Base-by-base conservation (phyloP, 1,140 invertebrate genomes). In the Charaxes varanes region DNA sequence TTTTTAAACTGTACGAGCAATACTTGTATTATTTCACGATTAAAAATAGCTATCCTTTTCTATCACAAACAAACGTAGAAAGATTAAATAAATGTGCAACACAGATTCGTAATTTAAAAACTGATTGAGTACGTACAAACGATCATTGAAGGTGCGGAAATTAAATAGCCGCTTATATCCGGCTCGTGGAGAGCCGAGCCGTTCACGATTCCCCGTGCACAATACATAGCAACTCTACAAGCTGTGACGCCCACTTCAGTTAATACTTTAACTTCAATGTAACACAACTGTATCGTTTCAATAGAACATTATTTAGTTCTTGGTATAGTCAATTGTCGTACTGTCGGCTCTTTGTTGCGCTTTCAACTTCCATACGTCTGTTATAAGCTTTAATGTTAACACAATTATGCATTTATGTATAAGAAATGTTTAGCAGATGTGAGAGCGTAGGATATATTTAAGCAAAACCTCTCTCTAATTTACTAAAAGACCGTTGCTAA, bases 101-200 rank as follows among this genome's bases (percentile, higher is more conserved):
- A 23, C 21, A 38, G 34, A 37, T 46, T 26, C 28, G 23, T 21
- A 46, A 40, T 28, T 46, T 36, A 18, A 46, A 40, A 40, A 46
- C 27, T 36, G 41, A 46, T 46, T 23, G 31, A 40, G 22, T 45
- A 18, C 28, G 56, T 46, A 41, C 34, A 58, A 67, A 65, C 49
- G 62, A 70, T 67, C 62, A 76, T 62, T 69, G 64, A 65, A 63
- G 60, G 58, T 56, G 37, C 70, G 76, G 76, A 80, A 80, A 80
- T 80, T 76, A 73, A 80, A 77, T 77, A 68, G 65, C 66, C 64
- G 60, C 60, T 69, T 59, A 74, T 71, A 70, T 77, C 76, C 73
- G 76, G 37, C 32, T 32, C 36, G 41, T 62, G 57, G 58, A 69
- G 31, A 26, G 28, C 33, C 42, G 38, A 27, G 32, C 19, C 41